These are phyloP conservation scores for Trachymyrmex cornetzi DNA, from an alignment of 1,140 invertebrate genomes.

Conservation along the genomic window DNA sequence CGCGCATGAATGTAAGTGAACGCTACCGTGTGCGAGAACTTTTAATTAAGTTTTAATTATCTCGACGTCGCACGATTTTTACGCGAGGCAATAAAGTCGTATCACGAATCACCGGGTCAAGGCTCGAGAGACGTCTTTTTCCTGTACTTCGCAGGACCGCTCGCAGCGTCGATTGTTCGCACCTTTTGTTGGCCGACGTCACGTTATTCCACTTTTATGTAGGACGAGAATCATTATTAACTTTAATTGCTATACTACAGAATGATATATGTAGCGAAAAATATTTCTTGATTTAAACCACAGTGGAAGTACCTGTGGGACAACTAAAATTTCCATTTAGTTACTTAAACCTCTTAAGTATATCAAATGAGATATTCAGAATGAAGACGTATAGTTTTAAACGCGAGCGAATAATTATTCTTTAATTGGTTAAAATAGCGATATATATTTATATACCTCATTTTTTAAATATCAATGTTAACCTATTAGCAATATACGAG, in stretches of 20 bases:
- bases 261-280: slow-evolving; percentile 19
- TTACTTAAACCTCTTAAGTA: background rate
- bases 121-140: slow-evolving; percentile 62
- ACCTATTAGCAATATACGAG: background rate
- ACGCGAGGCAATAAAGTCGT: slow-evolving; percentile 4
- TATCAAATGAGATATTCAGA: background rate
- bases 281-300: slow-evolving; percentile 17
- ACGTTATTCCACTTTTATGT: slow-evolving; percentile 45
- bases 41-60: slow-evolving; percentile 75
- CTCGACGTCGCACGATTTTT: slow-evolving; percentile 40
- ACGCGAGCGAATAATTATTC: background rate
- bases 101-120: slow-evolving; percentile 57
- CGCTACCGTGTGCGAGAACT: slow-evolving; percentile 17
- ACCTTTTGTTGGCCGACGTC: slow-evolving; percentile 45
- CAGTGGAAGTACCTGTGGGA: background rate
- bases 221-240: slow-evolving; percentile 54
- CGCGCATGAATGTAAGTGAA: background rate
- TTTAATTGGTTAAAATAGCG: background rate
- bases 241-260: slow-evolving; percentile 45
- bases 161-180: slow-evolving; percentile 48
- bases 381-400: background rate
- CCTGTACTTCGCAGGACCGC: slow-evolving; percentile 36
- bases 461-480: background rate
- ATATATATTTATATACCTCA: background rate
- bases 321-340: background rate